phyloP scores from a whole-genome alignment of 2,888 invertebrate genomes.

The Aquatica leii region DNA sequence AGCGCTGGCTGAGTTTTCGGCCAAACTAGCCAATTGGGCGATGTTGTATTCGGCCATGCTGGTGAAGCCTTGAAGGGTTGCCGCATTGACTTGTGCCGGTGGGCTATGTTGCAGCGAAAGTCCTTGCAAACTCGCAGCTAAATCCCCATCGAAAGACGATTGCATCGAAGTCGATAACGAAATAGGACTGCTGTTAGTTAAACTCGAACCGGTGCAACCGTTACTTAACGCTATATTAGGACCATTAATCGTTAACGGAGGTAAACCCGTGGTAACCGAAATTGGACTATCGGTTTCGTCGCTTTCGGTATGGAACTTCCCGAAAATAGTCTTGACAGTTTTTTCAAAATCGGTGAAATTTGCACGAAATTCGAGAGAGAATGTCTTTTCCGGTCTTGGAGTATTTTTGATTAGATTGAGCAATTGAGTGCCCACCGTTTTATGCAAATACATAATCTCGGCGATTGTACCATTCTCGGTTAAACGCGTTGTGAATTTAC shows the following conservation, averaged over 20 bases:
- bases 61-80: conserved; percentile 64
- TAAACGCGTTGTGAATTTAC: conserved; percentile 82
- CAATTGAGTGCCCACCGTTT: conserved; percentile 80
- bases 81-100: conserved; percentile 51
- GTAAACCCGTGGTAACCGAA: conserved; percentile 36
- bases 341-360: conserved; percentile 81
- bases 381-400: conserved; percentile 82
- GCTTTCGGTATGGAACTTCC: conserved; percentile 62
- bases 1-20: conserved; percentile 67
- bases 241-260: conserved; percentile 54
- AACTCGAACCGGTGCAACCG: conserved; percentile 59
- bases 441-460: conserved; percentile 85
- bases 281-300: conserved; percentile 40
- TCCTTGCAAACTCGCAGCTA: conserved; percentile 57
- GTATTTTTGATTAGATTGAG: conserved; percentile 80
- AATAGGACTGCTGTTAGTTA: conserved; percentile 74
- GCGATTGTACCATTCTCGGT: conserved; percentile 85
- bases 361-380: conserved; percentile 82
- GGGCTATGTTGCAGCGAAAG: conserved; percentile 46
- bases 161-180: conserved; percentile 75
- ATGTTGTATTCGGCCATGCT: conserved; percentile 89
- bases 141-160: conserved; percentile 81
- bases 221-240: conserved; percentile 47
- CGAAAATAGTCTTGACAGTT: conserved; percentile 75
- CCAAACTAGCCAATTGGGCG: conserved; percentile 83